Evolutionary conservation across 35 echinoderm and acorn worm genomes (phyloP), one percentile per base, ranked within the genome.

Genomic region (Heliocidaris tuberculata): DNA sequence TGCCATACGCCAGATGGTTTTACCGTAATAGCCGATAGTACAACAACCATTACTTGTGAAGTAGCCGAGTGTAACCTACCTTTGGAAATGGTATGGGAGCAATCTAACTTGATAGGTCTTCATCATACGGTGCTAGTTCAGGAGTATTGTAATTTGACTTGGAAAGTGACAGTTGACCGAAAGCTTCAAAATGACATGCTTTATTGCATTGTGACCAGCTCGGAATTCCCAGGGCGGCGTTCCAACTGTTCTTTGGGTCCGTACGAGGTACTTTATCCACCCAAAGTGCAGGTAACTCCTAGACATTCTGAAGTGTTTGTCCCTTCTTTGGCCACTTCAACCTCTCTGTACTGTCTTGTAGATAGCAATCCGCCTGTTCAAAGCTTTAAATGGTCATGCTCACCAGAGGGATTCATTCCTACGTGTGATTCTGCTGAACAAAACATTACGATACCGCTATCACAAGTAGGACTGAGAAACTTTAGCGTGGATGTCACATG

Each of bases 241-340:
- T 78, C 65, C 65, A 78, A 78, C 65, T 78, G 65, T n/a, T 78
- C 65, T 19, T 78, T 78, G 65, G 65, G 65, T 78, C 65, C 65
- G 2, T 78, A 78, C 27, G 65, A 78, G 21, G 65, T 78, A 19
- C 17, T 78, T 21, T 78, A 78, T 19, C 65, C 6, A 78, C 65
- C 65, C 65, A 19, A 78, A n/a, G 65, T 78, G 19, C 21, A 78
- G 65, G 65, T 78, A n/a, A 19, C 21, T n/a, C 65, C 65, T 27
- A 78, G 65, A 19, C 7, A 78, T 78, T n/a, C 65, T 78, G 65
- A 78, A 19, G 27, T 78, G 27, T 9, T 78, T 6, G 65, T 78
- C 19, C 65, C 65, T 27, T 78, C 65, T 19, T 21, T 78, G 2
- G 27, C 65, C 21, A 19, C 21, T 27, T 78, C 65, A 19, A 78